These are phyloP conservation scores for Falco rusticolus DNA, from an alignment of 2,797 vertebrate species.

Conservation along the genomic window DNA sequence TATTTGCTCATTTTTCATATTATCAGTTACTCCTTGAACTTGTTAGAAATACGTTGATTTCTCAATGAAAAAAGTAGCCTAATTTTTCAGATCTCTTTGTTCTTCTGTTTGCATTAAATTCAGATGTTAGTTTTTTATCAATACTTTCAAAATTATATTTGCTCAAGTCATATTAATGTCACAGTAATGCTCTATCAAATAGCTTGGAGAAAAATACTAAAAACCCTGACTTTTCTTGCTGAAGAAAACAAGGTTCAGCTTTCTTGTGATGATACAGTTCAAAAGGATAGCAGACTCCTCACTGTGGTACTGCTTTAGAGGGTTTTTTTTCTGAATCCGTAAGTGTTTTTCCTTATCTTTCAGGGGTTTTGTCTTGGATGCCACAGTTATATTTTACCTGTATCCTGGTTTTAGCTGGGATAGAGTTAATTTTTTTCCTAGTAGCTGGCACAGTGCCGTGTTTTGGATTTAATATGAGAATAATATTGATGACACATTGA, in stretches of 20 bases:
- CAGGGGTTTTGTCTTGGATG: background rate
- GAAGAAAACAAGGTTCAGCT: background rate
- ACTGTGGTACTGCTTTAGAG: background rate
- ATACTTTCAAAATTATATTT: background rate
- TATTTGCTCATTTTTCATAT: conserved; percentile 12
- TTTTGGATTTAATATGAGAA: too few species aligned
- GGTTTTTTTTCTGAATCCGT: background rate
- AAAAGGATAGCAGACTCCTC: background rate
- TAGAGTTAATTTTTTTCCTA: too few species aligned
- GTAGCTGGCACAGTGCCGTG: too few species aligned
- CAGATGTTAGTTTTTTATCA: background rate
- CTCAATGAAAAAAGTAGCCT: background rate
- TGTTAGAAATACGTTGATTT: background rate
- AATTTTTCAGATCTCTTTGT: background rate
- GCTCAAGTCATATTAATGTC: background rate
- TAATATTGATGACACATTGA: too few species aligned
- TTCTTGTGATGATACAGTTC: background rate
- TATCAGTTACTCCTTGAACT: background rate
- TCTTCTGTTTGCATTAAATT: background rate
- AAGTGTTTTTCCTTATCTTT: background rate
- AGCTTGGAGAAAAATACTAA: background rate
- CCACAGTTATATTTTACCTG: background rate
- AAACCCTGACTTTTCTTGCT: background rate
- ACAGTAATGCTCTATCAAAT: background rate
- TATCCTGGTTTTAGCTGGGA: too few species aligned